phyloP scores from a whole-genome alignment of 2,113 vertebrate genomes.

The Sceloporus undulatus region DNA sequence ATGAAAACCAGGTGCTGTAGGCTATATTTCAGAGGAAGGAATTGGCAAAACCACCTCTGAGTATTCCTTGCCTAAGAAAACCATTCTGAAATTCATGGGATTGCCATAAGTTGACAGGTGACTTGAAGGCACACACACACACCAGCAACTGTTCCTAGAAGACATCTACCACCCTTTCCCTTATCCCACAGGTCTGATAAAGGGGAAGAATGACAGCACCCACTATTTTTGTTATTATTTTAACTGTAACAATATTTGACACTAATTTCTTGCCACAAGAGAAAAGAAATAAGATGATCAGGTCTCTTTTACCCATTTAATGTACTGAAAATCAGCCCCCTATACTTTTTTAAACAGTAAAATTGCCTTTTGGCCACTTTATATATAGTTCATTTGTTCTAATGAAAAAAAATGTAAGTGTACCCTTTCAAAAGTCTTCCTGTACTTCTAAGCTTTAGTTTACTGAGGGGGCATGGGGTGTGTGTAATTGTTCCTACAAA shows the following conservation, averaged over 20 bases:
- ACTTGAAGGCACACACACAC: too few relatives aligned
- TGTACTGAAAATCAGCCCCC: neutral
- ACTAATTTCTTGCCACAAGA: neutral
- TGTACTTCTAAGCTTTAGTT: slow-evolving; percentile 34
- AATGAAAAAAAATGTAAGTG: slow-evolving; percentile 44
- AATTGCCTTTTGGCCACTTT: neutral
- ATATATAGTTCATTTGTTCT: slow-evolving; percentile 14
- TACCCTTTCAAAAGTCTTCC: slow-evolving; percentile 30
- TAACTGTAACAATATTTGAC: too few relatives aligned
- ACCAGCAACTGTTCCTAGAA: too few relatives aligned
- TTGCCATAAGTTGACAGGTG: too few relatives aligned
- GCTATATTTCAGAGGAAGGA: too few relatives aligned
- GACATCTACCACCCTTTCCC: too few relatives aligned
- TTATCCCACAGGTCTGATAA: too few relatives aligned
- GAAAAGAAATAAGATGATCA: neutral
- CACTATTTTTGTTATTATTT: neutral
- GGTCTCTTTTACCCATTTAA: slow-evolving; percentile 6
- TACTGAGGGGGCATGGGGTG: slow-evolving; percentile 9
- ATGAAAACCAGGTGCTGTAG: too few relatives aligned
- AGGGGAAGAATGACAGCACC: neutral
- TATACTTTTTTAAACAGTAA: neutral
- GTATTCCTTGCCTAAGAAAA: too few relatives aligned
- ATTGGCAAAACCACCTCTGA: too few relatives aligned
- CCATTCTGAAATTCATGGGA: too few relatives aligned
- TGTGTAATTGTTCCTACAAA: slow-evolving; percentile 32